Evolutionary conservation across 2,888 invertebrate species (phyloP).

Genomic region (Acleris literana): DNA sequence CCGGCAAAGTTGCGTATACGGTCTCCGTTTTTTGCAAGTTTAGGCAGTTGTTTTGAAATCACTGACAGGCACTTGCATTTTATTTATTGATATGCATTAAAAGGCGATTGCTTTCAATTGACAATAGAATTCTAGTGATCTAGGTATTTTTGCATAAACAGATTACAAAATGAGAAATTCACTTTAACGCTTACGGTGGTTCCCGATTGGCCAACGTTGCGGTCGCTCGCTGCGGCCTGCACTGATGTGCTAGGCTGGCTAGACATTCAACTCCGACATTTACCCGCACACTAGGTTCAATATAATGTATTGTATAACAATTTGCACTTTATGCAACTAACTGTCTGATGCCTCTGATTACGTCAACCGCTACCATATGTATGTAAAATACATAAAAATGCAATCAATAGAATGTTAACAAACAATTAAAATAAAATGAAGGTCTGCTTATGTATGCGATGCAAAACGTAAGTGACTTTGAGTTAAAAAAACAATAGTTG

Average conservation of each 20-base stretch:
- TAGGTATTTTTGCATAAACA: neutral
- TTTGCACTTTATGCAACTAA: constrained; percentile 48
- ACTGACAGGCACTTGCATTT: too few species aligned
- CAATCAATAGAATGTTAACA: too few species aligned
- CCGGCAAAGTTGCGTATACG: too few species aligned
- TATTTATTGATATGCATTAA: neutral
- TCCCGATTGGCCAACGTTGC: constrained; percentile 52
- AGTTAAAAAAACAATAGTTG: too few species aligned
- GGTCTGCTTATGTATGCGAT: too few species aligned
- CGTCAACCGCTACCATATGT: constrained; percentile 44
- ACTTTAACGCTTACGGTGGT: constrained; percentile 11
- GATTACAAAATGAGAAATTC: constrained; percentile 12
- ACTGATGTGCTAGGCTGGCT: constrained; percentile 15
- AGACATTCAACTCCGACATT: constrained; percentile 36
- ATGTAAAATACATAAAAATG: constrained; percentile 9
- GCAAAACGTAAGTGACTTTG: too few species aligned
- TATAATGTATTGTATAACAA: constrained; percentile 54
- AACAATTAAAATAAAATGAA: too few species aligned
- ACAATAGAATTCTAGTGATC: neutral
- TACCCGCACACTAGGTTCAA: constrained; percentile 39
- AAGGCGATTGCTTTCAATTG: neutral
- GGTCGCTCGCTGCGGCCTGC: constrained; percentile 43
- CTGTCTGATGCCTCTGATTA: constrained; percentile 43
- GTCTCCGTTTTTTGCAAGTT: too few species aligned
- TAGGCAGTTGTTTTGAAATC: too few species aligned